Evolutionary conservation across 1,140 invertebrate genomes (phyloP).

Genomic region (Drosophila novamexicana): DNA sequence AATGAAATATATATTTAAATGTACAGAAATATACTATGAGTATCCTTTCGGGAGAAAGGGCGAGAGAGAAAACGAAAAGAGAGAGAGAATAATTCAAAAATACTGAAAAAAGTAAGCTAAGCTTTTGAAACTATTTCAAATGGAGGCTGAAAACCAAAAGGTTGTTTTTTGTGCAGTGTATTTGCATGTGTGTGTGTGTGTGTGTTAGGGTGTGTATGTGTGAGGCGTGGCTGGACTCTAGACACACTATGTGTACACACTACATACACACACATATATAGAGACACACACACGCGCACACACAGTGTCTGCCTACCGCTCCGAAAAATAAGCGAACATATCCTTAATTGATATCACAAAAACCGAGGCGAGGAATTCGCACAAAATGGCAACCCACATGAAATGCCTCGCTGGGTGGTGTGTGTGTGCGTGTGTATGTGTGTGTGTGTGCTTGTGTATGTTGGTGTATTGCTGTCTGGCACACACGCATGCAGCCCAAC

Average conservation of each 20-base stretch:
- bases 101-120: too few relatives aligned
- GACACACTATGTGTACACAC: conserved; percentile 48
- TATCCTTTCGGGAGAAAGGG: too few relatives aligned
- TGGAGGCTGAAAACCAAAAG: too few relatives aligned
- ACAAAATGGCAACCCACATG: conserved; percentile 54
- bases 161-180: neutral
- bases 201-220: conserved; percentile 9
- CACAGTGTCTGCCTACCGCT: conserved; percentile 45
- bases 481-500: conserved; percentile 42
- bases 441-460: conserved; percentile 17
- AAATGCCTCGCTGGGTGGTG: conserved; percentile 12
- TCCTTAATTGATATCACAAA: conserved; percentile 83
- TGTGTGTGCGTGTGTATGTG: conserved; percentile 13
- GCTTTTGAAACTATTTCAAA: too few relatives aligned
- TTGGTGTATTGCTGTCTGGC: conserved; percentile 24
- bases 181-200: neutral
- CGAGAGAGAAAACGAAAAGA: neutral
- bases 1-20: too few relatives aligned
- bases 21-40: too few relatives aligned
- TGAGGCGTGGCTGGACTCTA: conserved; percentile 33
- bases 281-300: conserved; percentile 1
- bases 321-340: conserved; percentile 58
- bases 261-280: conserved; percentile 20
- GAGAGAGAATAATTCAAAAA: neutral
- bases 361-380: conserved; percentile 68